These are phyloP conservation scores for Aphidius ervi DNA, from an alignment of 1,140 invertebrate genomes.

Conservation along the genomic window DNA sequence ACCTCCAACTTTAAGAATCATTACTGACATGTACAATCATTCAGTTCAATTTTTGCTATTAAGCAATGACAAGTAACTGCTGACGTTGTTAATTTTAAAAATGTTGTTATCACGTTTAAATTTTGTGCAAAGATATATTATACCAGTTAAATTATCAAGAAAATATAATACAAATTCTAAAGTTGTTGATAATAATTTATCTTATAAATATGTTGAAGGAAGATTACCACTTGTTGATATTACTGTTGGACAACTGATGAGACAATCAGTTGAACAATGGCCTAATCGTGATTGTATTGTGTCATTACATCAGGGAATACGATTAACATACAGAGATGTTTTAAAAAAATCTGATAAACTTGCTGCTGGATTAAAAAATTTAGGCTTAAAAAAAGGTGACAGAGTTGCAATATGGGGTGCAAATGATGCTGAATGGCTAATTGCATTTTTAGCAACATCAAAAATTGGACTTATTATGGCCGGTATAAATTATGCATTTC, in stretches of 20 bases:
- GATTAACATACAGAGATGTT: slow-evolving; percentile 62
- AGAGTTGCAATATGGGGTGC: slow-evolving; percentile 85
- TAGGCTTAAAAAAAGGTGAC: slow-evolving; percentile 79
- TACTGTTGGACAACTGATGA: slow-evolving; percentile 64
- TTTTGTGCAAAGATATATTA: too few relatives aligned
- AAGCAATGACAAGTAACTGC: too few relatives aligned
- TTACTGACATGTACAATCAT: too few relatives aligned
- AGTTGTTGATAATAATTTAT: slow-evolving; percentile 27
- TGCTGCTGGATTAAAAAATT: slow-evolving; percentile 71
- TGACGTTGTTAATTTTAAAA: too few relatives aligned
- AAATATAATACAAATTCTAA: background rate
- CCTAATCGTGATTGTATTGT: slow-evolving; percentile 59
- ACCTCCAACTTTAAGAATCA: too few relatives aligned
- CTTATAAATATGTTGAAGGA: slow-evolving; percentile 52
- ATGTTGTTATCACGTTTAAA: too few relatives aligned
- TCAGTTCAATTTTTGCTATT: too few relatives aligned
- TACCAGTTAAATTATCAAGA: background rate
- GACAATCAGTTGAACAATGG: slow-evolving; percentile 54
- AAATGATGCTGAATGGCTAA: slow-evolving; percentile 79
- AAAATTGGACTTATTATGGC: slow-evolving; percentile 80
- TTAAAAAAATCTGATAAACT: slow-evolving; percentile 68
- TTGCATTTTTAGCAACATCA: slow-evolving; percentile 72
- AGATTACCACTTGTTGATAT: slow-evolving; percentile 55
- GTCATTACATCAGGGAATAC: slow-evolving; percentile 59
- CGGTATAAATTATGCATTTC: slow-evolving; percentile 81